phyloP scores from a whole-genome alignment of 2,113 vertebrate genomes.

The Probosciger aterrimus region DNA sequence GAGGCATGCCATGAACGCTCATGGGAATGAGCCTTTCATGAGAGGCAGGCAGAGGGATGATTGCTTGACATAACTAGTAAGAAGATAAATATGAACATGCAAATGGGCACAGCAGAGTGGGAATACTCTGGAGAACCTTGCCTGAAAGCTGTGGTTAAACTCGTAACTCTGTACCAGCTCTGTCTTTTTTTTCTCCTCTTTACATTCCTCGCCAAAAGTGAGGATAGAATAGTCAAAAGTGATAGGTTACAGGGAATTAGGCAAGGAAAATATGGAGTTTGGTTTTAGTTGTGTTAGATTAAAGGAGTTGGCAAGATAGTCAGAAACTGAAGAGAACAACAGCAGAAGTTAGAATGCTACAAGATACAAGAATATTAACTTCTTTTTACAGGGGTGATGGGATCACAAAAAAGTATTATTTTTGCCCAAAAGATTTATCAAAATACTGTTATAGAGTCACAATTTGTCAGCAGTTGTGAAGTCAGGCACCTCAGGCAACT shows the following conservation, averaged over 20 bases:
- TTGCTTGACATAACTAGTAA: background rate
- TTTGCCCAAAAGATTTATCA: background rate
- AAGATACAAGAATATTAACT: background rate
- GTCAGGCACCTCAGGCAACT: slow-evolving; percentile 3
- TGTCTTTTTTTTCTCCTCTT: background rate
- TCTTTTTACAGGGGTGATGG: background rate
- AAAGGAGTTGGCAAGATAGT: background rate
- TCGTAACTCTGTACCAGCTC: accelerated
- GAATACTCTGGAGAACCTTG: background rate
- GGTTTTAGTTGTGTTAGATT: background rate
- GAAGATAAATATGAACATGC: background rate
- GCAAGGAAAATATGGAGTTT: background rate
- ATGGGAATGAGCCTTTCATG: background rate
- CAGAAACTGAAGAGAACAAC: background rate
- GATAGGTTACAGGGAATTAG: background rate
- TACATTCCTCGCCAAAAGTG: background rate
- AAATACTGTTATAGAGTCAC: slow-evolving; percentile 10
- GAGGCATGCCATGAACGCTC: background rate
- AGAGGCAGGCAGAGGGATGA: background rate
- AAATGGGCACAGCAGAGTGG: background rate
- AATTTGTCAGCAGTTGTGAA: slow-evolving; percentile 32
- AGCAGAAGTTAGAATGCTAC: background rate
- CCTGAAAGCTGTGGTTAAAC: background rate
- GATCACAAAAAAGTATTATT: background rate
- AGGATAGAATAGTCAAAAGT: background rate